Conservation (phyloP, 2,888 invertebrate genomes). For the Sinodicranocentrus sp. region DNA sequence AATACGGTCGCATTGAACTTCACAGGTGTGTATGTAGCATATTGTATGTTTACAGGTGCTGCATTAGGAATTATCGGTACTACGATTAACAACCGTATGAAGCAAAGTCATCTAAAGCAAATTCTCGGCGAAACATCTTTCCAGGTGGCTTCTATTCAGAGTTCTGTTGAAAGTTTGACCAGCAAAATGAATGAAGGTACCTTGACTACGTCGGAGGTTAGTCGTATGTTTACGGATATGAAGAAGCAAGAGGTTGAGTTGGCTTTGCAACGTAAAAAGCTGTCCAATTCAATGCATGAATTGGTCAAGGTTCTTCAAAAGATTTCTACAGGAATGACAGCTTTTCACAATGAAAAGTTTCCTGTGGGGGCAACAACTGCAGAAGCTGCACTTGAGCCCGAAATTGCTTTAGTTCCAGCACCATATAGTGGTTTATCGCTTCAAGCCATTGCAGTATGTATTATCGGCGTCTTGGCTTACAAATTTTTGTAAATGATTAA, state of each 20-base stretch:
- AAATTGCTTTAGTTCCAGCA: no score
- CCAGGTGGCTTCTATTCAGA: slow-evolving; percentile 58
- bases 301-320: slow-evolving; percentile 15
- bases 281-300: slow-evolving; percentile 15
- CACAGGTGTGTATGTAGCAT: no score
- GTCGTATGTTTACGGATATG: not conserved
- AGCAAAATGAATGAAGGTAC: slow-evolving; percentile 20
- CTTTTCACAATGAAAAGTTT: slow-evolving; percentile 18
- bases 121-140: slow-evolving; percentile 51
- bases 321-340: slow-evolving; percentile 4
- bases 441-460: no score
- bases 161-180: slow-evolving; percentile 32
- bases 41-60: slow-evolving; percentile 78
- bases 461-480: not conserved
- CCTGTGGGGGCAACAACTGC: no score
- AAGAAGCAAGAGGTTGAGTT: slow-evolving; percentile 10
- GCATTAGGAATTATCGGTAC: slow-evolving; percentile 84
- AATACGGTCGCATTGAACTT: not conserved
- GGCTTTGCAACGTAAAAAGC: not conserved
- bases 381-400: not conserved
- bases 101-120: slow-evolving; percentile 81
- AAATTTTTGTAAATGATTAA: slow-evolving; percentile 12
- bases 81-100: slow-evolving; percentile 83
- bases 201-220: not conserved
- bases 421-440: no score